Base-by-base conservation (phyloP, 2,888 invertebrate species). In the Drosophila bunnanda region DNA sequence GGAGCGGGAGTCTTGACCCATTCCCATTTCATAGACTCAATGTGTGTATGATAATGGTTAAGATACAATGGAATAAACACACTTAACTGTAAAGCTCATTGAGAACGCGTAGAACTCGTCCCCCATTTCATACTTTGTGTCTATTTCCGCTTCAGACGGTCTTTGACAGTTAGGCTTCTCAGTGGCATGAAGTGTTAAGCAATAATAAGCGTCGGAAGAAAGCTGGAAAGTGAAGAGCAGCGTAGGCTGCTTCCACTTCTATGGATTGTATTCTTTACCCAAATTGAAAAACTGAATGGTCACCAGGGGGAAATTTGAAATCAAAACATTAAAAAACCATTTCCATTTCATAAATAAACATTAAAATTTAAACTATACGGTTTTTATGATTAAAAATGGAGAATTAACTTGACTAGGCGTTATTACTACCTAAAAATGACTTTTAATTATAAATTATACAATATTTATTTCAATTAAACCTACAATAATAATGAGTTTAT, bases 1-100 rank as follows among this genome's bases (percentile, higher is more conserved):
- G 34, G 75, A 65, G 36, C 75, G 41, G 56, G 15, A 30, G 53
- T 46, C 36, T n/a, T 67, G 67, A 65, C 57, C 75, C 72, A 74
- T 65, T 74, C 67, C 41, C 53, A 56, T 43, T 70, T 55, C 50
- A 48, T 38, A 50, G 22, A 34, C 22, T 30, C 15, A 25, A 48
- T 46, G 38, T 22, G 12, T 17, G 30, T 22, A 64, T 61, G 44
- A 54, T 54, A 66, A 66, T 66, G 43, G 15, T 46, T 34, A 25
- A 72, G 17, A 46, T 34, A 43, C 46, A 46, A 20, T 20, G 36
- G 41, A 66, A 74, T 74, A 72, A 72, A 72, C 66, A 65, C 57
- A 72, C 74, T 72, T 72, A 72, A 72, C 72, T 72, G 72, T 72
- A 75, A 74, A 72, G 32, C 66, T 58, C 72, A 72, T 72, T 72